phyloP scores from a whole-genome alignment of 1,140 invertebrate genomes.

The Philotrypesis tridentata region DNA sequence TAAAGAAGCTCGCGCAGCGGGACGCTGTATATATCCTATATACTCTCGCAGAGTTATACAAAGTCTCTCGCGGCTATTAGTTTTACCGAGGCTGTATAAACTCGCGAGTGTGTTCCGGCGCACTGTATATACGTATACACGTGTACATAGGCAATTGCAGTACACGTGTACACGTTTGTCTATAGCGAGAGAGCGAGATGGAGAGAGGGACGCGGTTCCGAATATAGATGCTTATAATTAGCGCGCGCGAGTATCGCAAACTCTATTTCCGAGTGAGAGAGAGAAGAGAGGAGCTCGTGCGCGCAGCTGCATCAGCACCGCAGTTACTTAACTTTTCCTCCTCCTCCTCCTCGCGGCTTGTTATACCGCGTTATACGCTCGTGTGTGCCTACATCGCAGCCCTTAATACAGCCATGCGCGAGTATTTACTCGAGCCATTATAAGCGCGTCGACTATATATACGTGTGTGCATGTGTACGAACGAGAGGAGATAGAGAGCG shows the following conservation, averaged over 20 bases:
- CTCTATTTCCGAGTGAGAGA: background rate
- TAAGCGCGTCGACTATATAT: too few relatives aligned
- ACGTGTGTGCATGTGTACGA: too few relatives aligned
- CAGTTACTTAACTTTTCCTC: background rate
- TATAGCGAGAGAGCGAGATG: too few relatives aligned
- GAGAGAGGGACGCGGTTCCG: background rate
- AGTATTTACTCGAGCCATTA: slow-evolving; percentile 17
- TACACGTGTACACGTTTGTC: background rate
- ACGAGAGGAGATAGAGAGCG: background rate
- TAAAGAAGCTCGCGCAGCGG: too few relatives aligned
- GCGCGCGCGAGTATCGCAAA: background rate
- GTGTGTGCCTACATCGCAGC: background rate
- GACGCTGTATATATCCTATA: too few relatives aligned
- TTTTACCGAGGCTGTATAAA: background rate
- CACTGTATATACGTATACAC: too few relatives aligned
- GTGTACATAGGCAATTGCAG: background rate
- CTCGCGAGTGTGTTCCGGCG: background rate
- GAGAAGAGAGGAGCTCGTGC: background rate
- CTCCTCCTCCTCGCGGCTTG: too few relatives aligned
- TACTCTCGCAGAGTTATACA: too few relatives aligned
- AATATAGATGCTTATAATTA: background rate
- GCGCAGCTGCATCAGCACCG: background rate
- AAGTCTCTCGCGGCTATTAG: background rate
- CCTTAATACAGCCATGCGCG: background rate
- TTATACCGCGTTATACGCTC: too few relatives aligned